Conservation (phyloP, 1,140 invertebrate genomes). For the Apolygus lucorum region DNA sequence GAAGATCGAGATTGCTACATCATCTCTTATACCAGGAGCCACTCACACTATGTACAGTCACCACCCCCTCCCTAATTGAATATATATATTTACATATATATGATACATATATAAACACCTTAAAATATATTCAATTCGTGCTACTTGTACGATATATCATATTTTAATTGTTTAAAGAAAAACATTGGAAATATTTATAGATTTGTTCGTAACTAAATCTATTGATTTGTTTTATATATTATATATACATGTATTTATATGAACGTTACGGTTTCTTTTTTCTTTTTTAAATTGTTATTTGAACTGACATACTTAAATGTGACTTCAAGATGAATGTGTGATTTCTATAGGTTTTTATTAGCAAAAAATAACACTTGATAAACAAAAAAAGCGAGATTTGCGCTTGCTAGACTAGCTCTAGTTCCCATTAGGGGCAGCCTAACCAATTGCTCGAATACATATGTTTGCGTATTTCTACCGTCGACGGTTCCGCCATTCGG, state of each 20-base stretch:
- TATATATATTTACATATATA: constrained; percentile 4
- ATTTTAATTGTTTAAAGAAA: neutral
- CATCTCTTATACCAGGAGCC: neutral
- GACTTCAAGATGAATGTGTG: neutral
- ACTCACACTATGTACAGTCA: constrained; percentile 7
- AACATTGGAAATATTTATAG: neutral
- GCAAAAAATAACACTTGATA: neutral
- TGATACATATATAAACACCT: neutral
- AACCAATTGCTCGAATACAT: constrained; percentile 5
- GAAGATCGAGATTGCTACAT: neutral
- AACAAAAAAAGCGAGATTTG: neutral
- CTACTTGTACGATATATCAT: neutral
- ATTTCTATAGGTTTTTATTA: constrained; percentile 6
- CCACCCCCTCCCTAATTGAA: neutral
- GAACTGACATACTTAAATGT: neutral
- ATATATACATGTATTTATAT: constrained; percentile 9
- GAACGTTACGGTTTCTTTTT: neutral
- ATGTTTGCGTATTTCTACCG: too few relatives aligned
- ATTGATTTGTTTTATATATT: constrained; percentile 10
- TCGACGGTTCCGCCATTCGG: neutral
- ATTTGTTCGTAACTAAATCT: neutral
- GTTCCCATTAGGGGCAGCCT: constrained; percentile 10
- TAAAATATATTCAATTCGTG: constrained; percentile 4
- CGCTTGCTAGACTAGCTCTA: constrained; percentile 12
- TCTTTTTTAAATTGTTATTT: neutral